A percentile compares a stretch with the other conserved stretches of the same genome.
Conservation (phyloP, 64 coral and sea anemone genomes). For the Trachythela sp. region DNA sequence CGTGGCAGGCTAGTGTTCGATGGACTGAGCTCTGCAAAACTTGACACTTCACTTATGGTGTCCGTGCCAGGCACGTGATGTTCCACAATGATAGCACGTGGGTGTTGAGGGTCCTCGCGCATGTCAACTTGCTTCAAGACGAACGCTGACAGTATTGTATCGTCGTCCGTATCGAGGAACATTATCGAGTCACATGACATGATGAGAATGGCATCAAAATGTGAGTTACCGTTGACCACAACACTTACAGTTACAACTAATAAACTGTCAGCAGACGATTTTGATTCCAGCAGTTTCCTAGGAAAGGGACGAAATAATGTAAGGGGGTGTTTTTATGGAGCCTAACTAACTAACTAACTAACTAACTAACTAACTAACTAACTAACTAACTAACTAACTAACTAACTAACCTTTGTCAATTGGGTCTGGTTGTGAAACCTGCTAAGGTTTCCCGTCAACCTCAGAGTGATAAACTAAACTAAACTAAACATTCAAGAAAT, state of each 20-base stretch:
- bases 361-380: no score
- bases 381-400: no score
- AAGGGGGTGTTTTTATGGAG: no score
- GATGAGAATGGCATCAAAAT: background rate
- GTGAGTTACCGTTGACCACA: background rate
- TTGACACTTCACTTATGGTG: background rate
- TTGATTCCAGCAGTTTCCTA: background rate
- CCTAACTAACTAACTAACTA: no score
- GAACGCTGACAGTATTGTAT: background rate
- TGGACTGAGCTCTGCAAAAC: background rate
- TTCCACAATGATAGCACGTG: background rate
- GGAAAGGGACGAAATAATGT: background rate
- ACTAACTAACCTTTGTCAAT: no score
- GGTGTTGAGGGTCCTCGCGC: background rate
- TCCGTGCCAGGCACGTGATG: background rate
- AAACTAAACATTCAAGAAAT: no score
- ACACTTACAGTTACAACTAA: background rate
- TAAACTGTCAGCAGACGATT: background rate
- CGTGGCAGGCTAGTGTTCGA: background rate
- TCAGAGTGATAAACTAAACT: no score
- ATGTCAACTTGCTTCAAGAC: slow-evolving; percentile 14
- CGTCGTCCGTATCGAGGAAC: background rate
- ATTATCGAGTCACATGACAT: background rate
- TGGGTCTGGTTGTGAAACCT: no score
- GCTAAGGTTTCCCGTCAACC: no score